Evolutionary conservation across 2,113 vertebrate species (phyloP).

Genomic region (Rhegmatorhina hoffmannsi): DNA sequence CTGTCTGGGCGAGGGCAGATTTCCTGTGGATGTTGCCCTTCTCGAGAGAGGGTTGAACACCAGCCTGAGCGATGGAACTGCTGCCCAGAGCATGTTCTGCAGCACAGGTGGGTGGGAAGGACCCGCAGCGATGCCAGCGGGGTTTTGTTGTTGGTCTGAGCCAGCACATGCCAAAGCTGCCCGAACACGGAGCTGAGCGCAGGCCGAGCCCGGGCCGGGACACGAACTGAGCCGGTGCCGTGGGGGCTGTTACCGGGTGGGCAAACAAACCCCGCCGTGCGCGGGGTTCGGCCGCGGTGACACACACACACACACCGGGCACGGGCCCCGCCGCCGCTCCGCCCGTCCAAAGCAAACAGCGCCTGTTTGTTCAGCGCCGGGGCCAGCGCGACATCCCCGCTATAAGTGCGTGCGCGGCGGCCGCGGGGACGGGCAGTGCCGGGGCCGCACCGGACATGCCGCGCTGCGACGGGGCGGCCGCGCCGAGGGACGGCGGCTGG

Average conservation of each 20-base stretch:
- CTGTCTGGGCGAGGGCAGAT: too few species aligned
- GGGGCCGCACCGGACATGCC: background rate
- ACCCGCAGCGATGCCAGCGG: rapidly evolving
- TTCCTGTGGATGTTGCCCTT: background rate
- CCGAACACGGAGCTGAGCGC: rapidly evolving
- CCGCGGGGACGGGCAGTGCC: background rate
- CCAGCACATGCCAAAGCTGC: background rate
- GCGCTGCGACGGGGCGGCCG: background rate
- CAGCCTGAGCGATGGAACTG: rapidly evolving
- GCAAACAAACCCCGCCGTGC: background rate
- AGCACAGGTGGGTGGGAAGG: rapidly evolving
- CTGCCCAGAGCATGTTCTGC: rapidly evolving
- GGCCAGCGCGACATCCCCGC: background rate
- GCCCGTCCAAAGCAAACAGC: background rate
- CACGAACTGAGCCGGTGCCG: background rate
- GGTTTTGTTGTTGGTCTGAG: rapidly evolving
- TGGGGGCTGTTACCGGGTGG: background rate
- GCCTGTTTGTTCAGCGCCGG: background rate
- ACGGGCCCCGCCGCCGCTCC: too few species aligned
- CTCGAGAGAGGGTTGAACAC: rapidly evolving
- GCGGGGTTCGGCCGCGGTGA: background rate
- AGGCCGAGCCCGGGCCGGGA: background rate
- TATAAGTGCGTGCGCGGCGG: background rate
- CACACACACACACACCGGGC: too few species aligned
- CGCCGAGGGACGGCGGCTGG: background rate